Evolutionary conservation across 2,797 vertebrate species (phyloP).

Genomic region (Gymnocypris eckloni): DNA sequence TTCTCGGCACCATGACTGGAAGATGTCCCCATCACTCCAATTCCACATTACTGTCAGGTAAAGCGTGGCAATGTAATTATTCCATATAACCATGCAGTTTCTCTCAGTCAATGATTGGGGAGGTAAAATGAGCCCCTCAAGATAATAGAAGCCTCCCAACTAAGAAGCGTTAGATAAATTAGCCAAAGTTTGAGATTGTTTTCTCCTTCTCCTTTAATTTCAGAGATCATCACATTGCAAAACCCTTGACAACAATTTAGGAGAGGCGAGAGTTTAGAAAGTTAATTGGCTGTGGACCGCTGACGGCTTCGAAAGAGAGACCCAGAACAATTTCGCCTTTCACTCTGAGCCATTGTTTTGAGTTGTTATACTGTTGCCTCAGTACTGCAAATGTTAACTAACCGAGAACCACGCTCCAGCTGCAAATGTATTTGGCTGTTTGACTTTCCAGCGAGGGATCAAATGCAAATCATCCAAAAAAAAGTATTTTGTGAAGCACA

Average conservation of each 20-base stretch:
- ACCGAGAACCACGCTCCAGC: background rate
- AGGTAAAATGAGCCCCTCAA: constrained; percentile 75
- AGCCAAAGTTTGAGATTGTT: constrained; percentile 70
- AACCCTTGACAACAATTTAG: constrained; percentile 54
- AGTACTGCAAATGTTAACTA: constrained; percentile 51
- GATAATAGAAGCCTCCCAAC: constrained; percentile 71
- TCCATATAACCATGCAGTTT: constrained; percentile 82
- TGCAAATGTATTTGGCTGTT: constrained; percentile 40
- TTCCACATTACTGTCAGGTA: constrained; percentile 90
- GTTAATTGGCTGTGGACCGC: constrained; percentile 2
- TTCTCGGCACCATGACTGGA: constrained; percentile 85
- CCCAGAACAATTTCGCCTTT: constrained; percentile 10
- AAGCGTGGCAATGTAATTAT: constrained; percentile 86
- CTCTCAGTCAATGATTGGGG: constrained; percentile 74
- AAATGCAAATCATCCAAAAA: constrained; percentile 37
- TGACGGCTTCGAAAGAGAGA: constrained; percentile 29
- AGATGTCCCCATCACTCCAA: constrained; percentile 88
- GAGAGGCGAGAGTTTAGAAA: constrained; percentile 47
- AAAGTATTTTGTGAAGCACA: background rate
- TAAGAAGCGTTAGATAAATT: constrained; percentile 76
- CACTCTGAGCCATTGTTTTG: constrained; percentile 31
- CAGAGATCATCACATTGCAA: constrained; percentile 50
- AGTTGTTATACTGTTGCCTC: constrained; percentile 50
- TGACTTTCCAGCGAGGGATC: constrained; percentile 28
- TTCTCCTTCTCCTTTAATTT: constrained; percentile 60